Evolutionary conservation across 2,113 vertebrate species (phyloP).

Genomic region (Tringa solitaria): DNA sequence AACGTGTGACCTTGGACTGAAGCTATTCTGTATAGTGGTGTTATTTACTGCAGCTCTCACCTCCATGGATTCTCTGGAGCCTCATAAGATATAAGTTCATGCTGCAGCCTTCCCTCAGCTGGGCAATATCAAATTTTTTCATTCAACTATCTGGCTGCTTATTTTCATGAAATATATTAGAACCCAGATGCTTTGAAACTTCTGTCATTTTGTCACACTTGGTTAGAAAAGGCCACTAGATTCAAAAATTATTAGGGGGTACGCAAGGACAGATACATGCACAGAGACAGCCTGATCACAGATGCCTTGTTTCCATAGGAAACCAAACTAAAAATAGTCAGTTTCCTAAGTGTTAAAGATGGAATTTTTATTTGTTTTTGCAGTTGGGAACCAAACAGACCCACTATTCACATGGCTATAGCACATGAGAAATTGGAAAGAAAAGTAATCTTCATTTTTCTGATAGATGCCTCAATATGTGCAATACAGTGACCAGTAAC

Average conservation of each 20-base stretch:
- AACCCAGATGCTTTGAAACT: not conserved
- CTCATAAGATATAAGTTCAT: not conserved
- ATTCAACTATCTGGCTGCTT: not conserved
- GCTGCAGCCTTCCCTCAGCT: not conserved
- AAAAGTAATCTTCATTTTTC: not conserved
- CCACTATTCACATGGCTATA: conserved; percentile 47
- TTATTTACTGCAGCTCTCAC: not conserved
- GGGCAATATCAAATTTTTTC: not conserved
- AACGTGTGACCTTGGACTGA: not conserved
- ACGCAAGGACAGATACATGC: conserved; percentile 64
- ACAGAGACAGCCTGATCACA: conserved; percentile 62
- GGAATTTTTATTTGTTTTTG: conserved; percentile 69
- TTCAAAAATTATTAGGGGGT: conserved; percentile 65
- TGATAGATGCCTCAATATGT: not conserved
- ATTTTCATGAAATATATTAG: not conserved
- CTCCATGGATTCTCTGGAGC: not conserved
- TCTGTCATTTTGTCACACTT: not conserved
- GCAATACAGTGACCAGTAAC: not conserved
- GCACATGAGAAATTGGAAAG: conserved; percentile 31
- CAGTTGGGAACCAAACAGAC: conserved; percentile 57
- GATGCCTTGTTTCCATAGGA: conserved; percentile 68
- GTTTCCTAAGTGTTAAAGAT: conserved; percentile 67
- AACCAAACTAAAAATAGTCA: conserved; percentile 68
- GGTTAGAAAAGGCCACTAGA: conserved; percentile 14
- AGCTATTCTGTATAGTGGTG: not conserved